phyloP scores from a whole-genome alignment of 2,113 vertebrate species.

The Struthio camelus region DNA sequence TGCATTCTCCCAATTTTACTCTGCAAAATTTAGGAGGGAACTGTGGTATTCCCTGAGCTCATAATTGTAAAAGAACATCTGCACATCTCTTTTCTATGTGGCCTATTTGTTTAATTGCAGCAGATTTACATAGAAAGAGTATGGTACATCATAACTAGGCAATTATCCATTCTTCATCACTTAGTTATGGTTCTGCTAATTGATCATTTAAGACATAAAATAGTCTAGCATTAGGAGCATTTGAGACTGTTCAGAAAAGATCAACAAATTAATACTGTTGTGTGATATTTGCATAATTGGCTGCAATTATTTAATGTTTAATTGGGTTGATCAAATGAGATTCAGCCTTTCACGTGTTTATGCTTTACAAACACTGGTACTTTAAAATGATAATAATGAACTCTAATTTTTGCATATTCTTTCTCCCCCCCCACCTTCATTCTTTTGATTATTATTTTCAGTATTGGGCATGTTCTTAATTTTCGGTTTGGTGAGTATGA shows the following conservation, averaged over 20 bases:
- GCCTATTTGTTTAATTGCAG: conserved; percentile 76
- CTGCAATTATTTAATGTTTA: conserved; percentile 80
- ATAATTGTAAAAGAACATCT: conserved; percentile 76
- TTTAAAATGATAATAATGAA: conserved; percentile 68
- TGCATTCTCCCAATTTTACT: not conserved
- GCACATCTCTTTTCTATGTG: conserved; percentile 68
- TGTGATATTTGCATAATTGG: conserved; percentile 80
- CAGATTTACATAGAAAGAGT: conserved; percentile 71
- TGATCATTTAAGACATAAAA: conserved; percentile 75
- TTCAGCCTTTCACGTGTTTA: conserved; percentile 69
- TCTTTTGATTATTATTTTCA: conserved; percentile 56
- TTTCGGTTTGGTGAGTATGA: conserved; percentile 18
- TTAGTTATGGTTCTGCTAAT: conserved; percentile 76
- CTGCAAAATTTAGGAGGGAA: conserved; percentile 25
- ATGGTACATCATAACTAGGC: conserved; percentile 71
- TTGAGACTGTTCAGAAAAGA: conserved; percentile 74
- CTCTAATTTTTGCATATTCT: conserved; percentile 41
- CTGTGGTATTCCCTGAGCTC: conserved; percentile 57
- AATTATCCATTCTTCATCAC: conserved; percentile 77
- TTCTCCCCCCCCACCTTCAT: conserved; percentile 35
- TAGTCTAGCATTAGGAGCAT: conserved; percentile 73
- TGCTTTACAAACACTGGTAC: conserved; percentile 69
- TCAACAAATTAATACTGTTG: conserved; percentile 81
- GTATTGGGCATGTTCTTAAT: conserved; percentile 24
- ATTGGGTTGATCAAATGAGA: conserved; percentile 77